These are phyloP conservation scores for Crossaster papposus DNA, from an alignment of 53 echinoderm and acorn worm genomes.

Conservation along the genomic window DNA sequence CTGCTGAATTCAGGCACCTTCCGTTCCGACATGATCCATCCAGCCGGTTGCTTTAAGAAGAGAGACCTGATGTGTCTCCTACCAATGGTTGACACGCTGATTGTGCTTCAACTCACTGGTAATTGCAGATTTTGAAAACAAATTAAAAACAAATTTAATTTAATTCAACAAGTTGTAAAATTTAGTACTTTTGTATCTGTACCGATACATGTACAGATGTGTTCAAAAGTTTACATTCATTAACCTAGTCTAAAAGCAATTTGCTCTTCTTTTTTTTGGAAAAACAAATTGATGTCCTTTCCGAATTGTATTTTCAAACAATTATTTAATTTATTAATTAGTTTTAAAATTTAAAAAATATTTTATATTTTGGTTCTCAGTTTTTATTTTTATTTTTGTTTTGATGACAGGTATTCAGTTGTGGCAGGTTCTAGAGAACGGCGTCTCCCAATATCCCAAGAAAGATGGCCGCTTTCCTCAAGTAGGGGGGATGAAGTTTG, in stretches of 20 bases:
- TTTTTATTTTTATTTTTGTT: neutral
- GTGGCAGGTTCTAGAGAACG: conserved; percentile 80
- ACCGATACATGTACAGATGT: no score
- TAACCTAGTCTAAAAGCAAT: no score
- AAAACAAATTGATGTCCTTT: no score
- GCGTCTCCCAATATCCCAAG: conserved; percentile 82
- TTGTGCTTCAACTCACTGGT: conserved; percentile 86
- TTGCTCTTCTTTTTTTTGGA: no score
- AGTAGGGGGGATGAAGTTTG: conserved; percentile 74
- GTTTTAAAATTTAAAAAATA: no score
- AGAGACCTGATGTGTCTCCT: conserved; percentile 73
- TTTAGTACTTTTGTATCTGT: no score
- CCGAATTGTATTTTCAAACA: no score
- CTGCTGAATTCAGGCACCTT: conserved; percentile 89
- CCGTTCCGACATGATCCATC: conserved; percentile 76
- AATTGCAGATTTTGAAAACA: neutral
- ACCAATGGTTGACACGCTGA: conserved; percentile 74
- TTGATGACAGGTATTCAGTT: conserved; percentile 65
- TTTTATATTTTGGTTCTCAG: neutral
- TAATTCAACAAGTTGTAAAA: no score
- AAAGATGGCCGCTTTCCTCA: conserved; percentile 88
- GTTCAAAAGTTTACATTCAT: no score
- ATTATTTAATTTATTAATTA: no score
- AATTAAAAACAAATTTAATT: no score
- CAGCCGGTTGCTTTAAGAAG: conserved; percentile 80